A percentile compares a stretch with the other conserved stretches of the same genome.
phyloP scores from a whole-genome alignment of 2,888 invertebrate genomes.

The Lithophane socia region DNA sequence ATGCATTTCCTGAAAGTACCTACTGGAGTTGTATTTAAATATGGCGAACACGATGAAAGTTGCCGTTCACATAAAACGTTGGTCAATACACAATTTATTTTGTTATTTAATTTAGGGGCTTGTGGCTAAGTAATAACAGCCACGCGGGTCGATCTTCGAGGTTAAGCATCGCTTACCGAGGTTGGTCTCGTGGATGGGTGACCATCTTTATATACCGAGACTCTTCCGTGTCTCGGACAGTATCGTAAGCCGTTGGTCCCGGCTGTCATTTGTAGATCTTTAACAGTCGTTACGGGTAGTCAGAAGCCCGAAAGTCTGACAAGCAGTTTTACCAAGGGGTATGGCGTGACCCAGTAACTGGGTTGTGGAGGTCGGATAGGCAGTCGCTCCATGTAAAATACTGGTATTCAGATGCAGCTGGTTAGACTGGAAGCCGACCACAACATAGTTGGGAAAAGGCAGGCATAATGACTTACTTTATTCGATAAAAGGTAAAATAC shows the following conservation, averaged over 20 bases:
- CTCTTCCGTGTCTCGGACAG: not conserved
- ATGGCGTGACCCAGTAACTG: not conserved
- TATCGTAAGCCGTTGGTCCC: not conserved
- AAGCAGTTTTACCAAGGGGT: not conserved
- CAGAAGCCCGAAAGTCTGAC: not conserved
- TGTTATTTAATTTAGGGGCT: not conserved
- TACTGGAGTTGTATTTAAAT: slow-evolving; percentile 29
- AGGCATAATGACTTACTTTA: too few relatives aligned
- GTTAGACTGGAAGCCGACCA: too few relatives aligned
- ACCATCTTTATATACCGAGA: not conserved
- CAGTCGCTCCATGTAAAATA: not conserved
- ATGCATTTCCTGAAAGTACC: slow-evolving; percentile 46
- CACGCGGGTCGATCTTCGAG: not conserved
- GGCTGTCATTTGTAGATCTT: not conserved
- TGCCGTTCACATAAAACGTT: slow-evolving; percentile 15
- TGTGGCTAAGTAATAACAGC: not conserved
- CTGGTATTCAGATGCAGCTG: not conserved
- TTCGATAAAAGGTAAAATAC: too few relatives aligned
- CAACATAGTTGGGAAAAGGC: not conserved
- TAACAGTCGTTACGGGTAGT: too few relatives aligned
- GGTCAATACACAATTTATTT: slow-evolving; percentile 14
- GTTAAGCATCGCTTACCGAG: not conserved
- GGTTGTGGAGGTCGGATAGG: not conserved
- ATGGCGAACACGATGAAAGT: slow-evolving; percentile 1
- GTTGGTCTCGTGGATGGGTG: not conserved